These are phyloP conservation scores for Barnardius zonarius DNA, from an alignment of 2,113 vertebrate genomes.

Conservation along the genomic window DNA sequence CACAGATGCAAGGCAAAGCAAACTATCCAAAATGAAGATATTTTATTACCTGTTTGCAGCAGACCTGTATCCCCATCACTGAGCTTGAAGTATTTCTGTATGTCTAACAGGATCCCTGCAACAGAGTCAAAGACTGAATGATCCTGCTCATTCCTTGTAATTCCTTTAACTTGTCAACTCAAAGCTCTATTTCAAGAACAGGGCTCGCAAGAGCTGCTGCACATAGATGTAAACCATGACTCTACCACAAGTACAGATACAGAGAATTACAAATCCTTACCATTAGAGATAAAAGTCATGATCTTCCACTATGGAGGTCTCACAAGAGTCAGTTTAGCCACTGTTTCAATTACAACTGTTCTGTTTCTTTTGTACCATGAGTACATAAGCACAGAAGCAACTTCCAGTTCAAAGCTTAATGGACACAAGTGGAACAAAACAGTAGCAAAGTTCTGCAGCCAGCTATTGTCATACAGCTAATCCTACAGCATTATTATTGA, in stretches of 20 bases:
- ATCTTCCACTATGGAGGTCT: neutral
- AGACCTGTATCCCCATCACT: constrained; percentile 82
- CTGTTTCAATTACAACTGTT: neutral
- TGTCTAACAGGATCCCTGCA: constrained; percentile 85
- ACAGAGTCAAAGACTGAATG: neutral
- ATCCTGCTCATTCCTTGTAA: neutral
- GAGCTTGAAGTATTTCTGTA: constrained; percentile 83
- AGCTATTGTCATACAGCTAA: neutral
- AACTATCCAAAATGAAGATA: neutral
- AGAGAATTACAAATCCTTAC: neutral
- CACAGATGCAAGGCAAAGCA: neutral
- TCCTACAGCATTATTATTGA: neutral
- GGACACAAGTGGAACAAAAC: neutral
- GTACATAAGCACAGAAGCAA: neutral
- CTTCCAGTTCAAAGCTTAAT: neutral
- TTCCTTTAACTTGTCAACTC: neutral
- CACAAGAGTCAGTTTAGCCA: neutral
- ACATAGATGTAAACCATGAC: neutral
- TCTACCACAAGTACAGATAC: neutral
- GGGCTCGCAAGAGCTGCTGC: neutral
- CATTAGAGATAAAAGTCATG: neutral
- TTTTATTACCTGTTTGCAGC: constrained; percentile 88
- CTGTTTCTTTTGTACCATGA: neutral
- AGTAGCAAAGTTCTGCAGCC: neutral
- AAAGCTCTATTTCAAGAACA: neutral